Evolutionary conservation across 2,888 invertebrate species (phyloP), one percentile per base, ranked within the genome.

Genomic region (Azorinus chamasolen): DNA sequence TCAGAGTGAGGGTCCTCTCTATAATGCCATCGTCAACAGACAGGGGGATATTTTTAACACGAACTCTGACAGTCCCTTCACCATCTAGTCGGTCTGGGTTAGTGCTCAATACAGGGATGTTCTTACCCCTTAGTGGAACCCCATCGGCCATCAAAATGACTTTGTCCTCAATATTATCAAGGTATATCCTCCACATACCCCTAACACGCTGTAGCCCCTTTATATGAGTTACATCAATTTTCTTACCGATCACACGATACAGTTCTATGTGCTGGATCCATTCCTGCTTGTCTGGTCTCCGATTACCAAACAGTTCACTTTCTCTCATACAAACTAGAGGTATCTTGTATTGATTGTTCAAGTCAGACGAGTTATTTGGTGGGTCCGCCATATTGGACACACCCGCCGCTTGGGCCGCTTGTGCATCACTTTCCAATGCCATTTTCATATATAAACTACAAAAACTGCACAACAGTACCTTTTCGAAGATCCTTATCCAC

Each of bases 191-290:
- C 59, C 68, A 68, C 50, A 68, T 20, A 22, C n/a, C 20, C 41
- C 58, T 27, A 18, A 59, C 43, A 8, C 68, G 24, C 20, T 68
- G 58, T 45, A 68, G 58, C 4, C 68, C 59, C 8, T 32, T 48
- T 2, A 68, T 58, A 20, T 50, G 39, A n/a, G 46, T 32, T 10
- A 22, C 12, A 12, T 46, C 39, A 27, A 58, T 43, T 8, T 24
- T n/a, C 4, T 10, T 25, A 10, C 18, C 24, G 1, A 68, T 27
- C 16, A 41, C 24, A 22, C 59, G 41, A 32, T 68, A 68, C 37
- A 58, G n/a, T 43, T 68, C 68, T 24, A 37, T 18, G 32, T 68
- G 58, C 5, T 25, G 20, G 24, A 68, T 20, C 68, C 68, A 68
- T 41, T 68, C 24, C n/a, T n/a, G n/a, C n/a, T n/a, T n/a, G n/a